Evolutionary conservation across 2,797 vertebrate genomes (phyloP), one percentile per base, ranked within the genome.

Genomic region (Champsocephalus gunnari): DNA sequence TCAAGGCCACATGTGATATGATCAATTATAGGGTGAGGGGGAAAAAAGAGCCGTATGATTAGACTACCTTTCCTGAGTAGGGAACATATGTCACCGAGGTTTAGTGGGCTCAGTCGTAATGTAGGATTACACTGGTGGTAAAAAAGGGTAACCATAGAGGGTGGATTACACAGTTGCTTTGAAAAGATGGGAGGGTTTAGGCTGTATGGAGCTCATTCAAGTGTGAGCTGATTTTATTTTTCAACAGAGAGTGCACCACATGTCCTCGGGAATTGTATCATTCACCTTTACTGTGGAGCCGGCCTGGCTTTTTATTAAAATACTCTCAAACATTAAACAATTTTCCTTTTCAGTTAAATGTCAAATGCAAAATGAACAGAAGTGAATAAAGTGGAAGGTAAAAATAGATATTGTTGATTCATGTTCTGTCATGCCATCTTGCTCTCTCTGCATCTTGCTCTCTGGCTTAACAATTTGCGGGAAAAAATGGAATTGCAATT

Each of bases 1-100:
- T 93, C 86, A 93, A 85, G 80, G 86, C 82, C 86, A 87, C 91
- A 87, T 91, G 91, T 65, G 88, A 94, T 92, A 93, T 92, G 87
- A 94, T 94, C 90, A 91, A 91, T 93, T 93, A 92, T 87, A 77
- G 83, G 77, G 82, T 77, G 84, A 79, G 75, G 90, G 34, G 34
- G 28, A 4, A 90, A 86, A 88, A 87, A 87, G 85, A 86, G 79
- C 87, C 66, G 57, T 77, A 83, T 90, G 85, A 92, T 93, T 91
- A 92, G 87, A 90, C 80, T 86, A 87, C 87, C 90, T 91, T 90
- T 88, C 8, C 86, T 83, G 84, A 87, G 77, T 80, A 87, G 71
- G 73, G 81, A 92, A 87, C 92, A 90, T 90, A 89, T 90, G 88
- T 91, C 89, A 89, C 75, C n/a, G 77, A 89, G 88, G 85, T 93